These are phyloP conservation scores for Phrynosoma blainvillii DNA, from an alignment of 2,113 vertebrate genomes.

Conservation along the genomic window DNA sequence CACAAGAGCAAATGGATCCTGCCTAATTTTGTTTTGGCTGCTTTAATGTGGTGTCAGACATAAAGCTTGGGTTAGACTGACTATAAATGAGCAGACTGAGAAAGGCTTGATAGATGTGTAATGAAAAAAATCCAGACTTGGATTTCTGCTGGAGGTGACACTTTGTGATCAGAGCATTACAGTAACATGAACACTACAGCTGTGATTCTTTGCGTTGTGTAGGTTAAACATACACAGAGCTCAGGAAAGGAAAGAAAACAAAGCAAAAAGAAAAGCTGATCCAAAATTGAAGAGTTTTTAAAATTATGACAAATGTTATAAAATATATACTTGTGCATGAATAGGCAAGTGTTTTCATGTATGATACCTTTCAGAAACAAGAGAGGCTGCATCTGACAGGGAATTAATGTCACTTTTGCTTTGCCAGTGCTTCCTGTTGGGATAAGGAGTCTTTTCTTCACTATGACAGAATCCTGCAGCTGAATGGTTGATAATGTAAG, in stretches of 20 bases:
- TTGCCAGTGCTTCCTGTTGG: slow-evolving; percentile 67
- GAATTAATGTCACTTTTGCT: slow-evolving; percentile 71
- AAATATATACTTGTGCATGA: slow-evolving; percentile 30
- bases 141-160: slow-evolving; percentile 42
- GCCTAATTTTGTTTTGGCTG: slow-evolving; percentile 52
- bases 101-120: slow-evolving; percentile 27
- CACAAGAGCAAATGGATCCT: slow-evolving; percentile 39
- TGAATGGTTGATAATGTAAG: slow-evolving; percentile 67
- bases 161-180: slow-evolving; percentile 21
- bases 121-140: slow-evolving; percentile 2
- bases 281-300: slow-evolving; percentile 18
- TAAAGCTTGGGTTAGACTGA: slow-evolving; percentile 27
- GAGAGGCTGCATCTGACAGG: slow-evolving; percentile 61
- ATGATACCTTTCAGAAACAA: slow-evolving; percentile 59
- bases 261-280: slow-evolving; percentile 31
- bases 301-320: slow-evolving; percentile 8
- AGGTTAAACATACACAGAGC: slow-evolving; percentile 11
- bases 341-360: slow-evolving; percentile 56
- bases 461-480: slow-evolving; percentile 65
- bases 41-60: background rate
- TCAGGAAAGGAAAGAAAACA: background rate
- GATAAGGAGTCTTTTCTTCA: slow-evolving; percentile 67
- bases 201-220: slow-evolving; percentile 39
- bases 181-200: slow-evolving; percentile 29
- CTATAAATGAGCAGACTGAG: slow-evolving; percentile 35